phyloP scores from a whole-genome alignment of 2,113 vertebrate genomes.

The Anarhynchus alexandrinus region DNA sequence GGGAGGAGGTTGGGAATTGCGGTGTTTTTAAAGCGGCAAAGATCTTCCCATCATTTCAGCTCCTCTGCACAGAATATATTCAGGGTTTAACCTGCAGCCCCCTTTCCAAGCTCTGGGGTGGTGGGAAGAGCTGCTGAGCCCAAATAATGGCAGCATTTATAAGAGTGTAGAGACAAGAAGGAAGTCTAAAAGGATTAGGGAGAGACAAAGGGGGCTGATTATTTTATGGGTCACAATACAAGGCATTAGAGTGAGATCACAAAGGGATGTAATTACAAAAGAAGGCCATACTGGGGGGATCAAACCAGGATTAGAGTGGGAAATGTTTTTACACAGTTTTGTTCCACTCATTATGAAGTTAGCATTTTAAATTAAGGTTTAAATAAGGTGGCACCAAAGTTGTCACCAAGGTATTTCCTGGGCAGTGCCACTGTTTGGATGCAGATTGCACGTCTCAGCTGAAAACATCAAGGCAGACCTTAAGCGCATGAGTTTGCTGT shows the following conservation, averaged over 20 bases:
- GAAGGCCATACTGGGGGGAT: constrained; percentile 65
- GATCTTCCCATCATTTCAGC: constrained; percentile 32
- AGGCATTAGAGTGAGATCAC: constrained; percentile 70
- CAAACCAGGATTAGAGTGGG: constrained; percentile 64
- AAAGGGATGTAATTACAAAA: constrained; percentile 75
- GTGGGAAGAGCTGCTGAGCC: constrained; percentile 68
- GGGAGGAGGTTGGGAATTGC: neutral
- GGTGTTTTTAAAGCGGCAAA: neutral
- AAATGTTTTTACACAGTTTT: constrained; percentile 70
- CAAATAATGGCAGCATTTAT: constrained; percentile 71
- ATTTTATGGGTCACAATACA: constrained; percentile 74
- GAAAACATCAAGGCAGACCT: neutral
- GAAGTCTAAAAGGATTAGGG: constrained; percentile 73
- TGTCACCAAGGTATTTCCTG: constrained; percentile 61
- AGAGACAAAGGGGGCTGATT: constrained; percentile 70
- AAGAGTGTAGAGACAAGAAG: constrained; percentile 65
- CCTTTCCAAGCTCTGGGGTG: constrained; percentile 53
- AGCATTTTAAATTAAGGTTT: constrained; percentile 66
- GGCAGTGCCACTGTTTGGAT: neutral
- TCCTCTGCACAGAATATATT: constrained; percentile 36
- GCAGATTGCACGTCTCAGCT: neutral
- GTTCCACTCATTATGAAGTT: constrained; percentile 70
- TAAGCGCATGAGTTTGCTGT: neutral
- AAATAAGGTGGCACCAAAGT: constrained; percentile 61
- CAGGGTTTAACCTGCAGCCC: constrained; percentile 65